Percentiles rank a stretch among this genome's conserved stretches.
Evolutionary conservation across 2,113 vertebrate species (phyloP).

Genomic region (Reinhardtius hippoglossoides): DNA sequence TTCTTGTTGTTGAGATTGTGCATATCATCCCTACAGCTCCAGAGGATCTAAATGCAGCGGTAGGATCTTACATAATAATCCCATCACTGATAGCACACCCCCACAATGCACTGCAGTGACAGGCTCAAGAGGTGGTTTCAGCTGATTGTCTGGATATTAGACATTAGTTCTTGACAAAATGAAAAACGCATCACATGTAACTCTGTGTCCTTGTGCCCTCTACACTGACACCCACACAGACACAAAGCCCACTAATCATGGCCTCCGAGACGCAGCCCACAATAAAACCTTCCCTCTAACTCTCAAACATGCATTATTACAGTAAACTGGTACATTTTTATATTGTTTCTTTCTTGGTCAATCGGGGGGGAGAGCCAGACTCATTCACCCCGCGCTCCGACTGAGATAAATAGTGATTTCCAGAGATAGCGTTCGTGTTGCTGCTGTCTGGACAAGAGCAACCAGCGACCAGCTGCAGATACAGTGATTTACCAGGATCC

Average conservation of each 20-base stretch:
- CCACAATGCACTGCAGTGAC: slow-evolving; percentile 37
- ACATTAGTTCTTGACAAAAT: slow-evolving; percentile 13
- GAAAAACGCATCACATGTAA: slow-evolving; percentile 17
- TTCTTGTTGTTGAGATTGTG: neutral
- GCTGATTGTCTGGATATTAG: slow-evolving; percentile 29
- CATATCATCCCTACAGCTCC: neutral
- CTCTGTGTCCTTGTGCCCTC: neutral
- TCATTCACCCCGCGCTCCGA: neutral
- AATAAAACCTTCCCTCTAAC: neutral
- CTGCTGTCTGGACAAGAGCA: slow-evolving; percentile 1
- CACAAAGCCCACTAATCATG: neutral
- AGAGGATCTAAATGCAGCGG: slow-evolving; percentile 13
- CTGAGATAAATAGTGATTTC: slow-evolving; percentile 7
- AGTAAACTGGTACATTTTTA: neutral
- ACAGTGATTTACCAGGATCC: slow-evolving; percentile 15
- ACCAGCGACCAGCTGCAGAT: neutral
- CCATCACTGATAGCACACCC: slow-evolving; percentile 25
- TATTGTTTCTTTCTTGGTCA: neutral
- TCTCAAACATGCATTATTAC: slow-evolving; percentile 8
- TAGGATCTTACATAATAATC: slow-evolving; percentile 42
- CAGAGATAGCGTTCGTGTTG: neutral
- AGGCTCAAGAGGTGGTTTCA: slow-evolving; percentile 39
- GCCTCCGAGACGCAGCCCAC: neutral
- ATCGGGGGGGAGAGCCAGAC: neutral
- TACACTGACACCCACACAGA: slow-evolving; percentile 14